These are phyloP conservation scores for Nesogale talazaci DNA, from an alignment of 2,113 vertebrate species.

Conservation along the genomic window DNA sequence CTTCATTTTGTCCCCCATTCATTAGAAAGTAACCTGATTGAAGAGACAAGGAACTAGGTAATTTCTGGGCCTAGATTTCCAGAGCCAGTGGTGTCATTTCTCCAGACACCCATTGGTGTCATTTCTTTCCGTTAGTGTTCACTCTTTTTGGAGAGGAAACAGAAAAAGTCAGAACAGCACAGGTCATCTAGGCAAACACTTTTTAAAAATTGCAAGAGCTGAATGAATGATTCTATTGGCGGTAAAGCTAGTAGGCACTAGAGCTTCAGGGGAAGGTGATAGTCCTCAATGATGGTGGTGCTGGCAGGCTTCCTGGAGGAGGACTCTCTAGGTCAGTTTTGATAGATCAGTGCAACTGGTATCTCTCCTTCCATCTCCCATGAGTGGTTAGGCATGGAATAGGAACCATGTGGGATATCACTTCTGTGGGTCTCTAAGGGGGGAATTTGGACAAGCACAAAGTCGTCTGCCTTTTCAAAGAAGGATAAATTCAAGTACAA, in stretches of 20 bases:
- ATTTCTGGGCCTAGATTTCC: background rate
- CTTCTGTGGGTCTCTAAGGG: background rate
- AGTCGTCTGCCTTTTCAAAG: background rate
- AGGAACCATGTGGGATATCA: background rate
- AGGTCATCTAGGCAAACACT: background rate
- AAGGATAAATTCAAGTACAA: background rate
- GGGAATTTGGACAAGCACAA: background rate
- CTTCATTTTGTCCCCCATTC: background rate
- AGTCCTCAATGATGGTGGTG: background rate
- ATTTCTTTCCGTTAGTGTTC: background rate
- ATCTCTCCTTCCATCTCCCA: background rate
- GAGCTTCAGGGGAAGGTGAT: background rate
- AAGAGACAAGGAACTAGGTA: background rate
- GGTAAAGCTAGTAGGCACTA: background rate
- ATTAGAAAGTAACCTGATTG: background rate
- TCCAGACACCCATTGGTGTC: no score
- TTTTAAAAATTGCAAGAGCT: background rate
- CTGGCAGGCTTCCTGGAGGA: background rate
- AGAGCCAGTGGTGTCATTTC: no score
- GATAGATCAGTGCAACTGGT: background rate
- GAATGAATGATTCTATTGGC: background rate
- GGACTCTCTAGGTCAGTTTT: background rate
- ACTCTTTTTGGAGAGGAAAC: background rate
- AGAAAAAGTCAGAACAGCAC: background rate
- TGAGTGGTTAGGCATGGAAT: no score